Evolutionary conservation across 2,797 vertebrate genomes (phyloP), one percentile per base, ranked within the genome.

Genomic region (Heterohyrax brucei): DNA sequence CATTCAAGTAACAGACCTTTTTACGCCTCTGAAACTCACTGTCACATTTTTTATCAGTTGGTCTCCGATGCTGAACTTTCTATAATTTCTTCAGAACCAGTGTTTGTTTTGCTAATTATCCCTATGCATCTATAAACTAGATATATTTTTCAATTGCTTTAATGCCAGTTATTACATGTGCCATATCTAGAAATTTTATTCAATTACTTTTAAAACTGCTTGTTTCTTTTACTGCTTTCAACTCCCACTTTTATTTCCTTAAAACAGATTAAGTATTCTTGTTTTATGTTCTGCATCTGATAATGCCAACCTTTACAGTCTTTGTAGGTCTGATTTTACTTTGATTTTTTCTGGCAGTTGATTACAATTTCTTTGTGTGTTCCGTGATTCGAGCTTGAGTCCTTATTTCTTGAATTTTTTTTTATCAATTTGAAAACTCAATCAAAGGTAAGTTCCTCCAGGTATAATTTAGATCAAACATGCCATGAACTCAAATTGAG

Each of bases 171-270:
- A 56, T 39, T 16, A 22, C 1, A 61, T 21, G 16, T 16, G 76
- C 50, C 46, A 72, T 12, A 2, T 62, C 46, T 73, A 89, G 62
- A n/a, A 72, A 89, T 78, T 62, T n/a, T 62, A 66, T 12, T 62
- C 21, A 12, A 8, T 81, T 82, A 81, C 33, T 86, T 89, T 95
- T 61, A 80, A 84, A 82, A 14, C 18, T 91, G 7, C 18, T 87
- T 46, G 62, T 26, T 73, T 70, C 6, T 77, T 83, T 64, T 93
- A 50, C 81, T 66, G 72, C 70, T 83, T 88, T 86, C 59, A 73
- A 3, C 24, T 50, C 48, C 56, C 19, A 2, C 10, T 73, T 44
- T 73, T 39, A 72, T 66, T 85, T 75, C 22, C 53, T 94, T 85
- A 89, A 72, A 95, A 59, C 46, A 30, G 66, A 50, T 44, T 30